Percentiles rank a stretch among this genome's conserved stretches.
Evolutionary conservation across 2,797 vertebrate genomes (phyloP).

Genomic region (Glossophaga mutica): DNA sequence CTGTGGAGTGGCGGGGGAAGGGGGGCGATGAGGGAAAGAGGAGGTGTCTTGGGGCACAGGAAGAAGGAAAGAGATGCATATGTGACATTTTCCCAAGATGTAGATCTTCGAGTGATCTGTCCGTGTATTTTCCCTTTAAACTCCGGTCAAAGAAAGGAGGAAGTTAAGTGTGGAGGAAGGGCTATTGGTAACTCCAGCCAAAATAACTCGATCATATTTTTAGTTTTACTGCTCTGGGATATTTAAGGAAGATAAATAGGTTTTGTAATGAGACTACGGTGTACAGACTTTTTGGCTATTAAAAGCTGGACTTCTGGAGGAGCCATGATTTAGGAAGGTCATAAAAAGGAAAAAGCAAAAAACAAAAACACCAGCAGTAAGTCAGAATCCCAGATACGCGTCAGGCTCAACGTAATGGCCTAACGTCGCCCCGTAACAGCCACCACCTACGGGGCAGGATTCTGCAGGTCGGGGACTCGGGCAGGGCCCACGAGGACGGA

Average conservation of each 20-base stretch:
- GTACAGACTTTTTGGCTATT: not conserved
- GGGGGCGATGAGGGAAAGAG: fast-evolving
- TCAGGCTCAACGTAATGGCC: fast-evolving
- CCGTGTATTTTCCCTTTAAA: not conserved
- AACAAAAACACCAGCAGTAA: too few species aligned
- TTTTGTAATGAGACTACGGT: not conserved
- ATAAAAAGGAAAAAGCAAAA: too few species aligned
- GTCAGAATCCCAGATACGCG: not conserved
- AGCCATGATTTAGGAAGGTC: not conserved
- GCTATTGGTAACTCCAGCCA: not conserved
- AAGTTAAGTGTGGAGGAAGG: not conserved
- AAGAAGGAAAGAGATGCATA: not conserved
- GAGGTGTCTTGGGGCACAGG: not conserved
- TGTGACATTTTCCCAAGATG: not conserved
- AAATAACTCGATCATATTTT: not conserved
- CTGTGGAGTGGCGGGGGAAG: not conserved
- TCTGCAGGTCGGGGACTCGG: not conserved
- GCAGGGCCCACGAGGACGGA: not conserved
- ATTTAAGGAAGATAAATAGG: not conserved
- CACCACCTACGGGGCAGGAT: fast-evolving
- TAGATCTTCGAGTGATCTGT: not conserved
- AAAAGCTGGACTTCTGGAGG: not conserved
- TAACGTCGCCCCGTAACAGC: not conserved
- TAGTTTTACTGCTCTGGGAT: not conserved
- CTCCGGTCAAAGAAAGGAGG: not conserved